These are phyloP conservation scores for Oscheius onirici DNA, from an alignment of 2,888 invertebrate species.

Conservation along the genomic window DNA sequence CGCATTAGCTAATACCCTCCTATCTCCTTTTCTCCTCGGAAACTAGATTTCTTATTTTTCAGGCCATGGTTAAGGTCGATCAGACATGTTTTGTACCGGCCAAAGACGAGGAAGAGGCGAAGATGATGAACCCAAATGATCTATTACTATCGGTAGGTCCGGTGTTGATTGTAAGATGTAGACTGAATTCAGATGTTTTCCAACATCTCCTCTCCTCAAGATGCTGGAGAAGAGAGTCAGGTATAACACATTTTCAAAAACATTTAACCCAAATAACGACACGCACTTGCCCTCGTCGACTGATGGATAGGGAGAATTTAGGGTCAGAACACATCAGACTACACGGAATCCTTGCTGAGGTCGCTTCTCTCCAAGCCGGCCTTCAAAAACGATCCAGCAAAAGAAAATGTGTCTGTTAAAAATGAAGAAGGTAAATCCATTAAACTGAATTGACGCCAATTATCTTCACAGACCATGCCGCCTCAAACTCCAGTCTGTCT, in stretches of 20 bases:
- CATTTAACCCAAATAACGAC: too few species aligned
- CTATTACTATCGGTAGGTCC: neutral
- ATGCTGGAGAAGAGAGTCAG: too few species aligned
- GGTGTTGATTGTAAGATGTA: neutral
- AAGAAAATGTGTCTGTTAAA: too few species aligned
- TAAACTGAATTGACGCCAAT: too few species aligned
- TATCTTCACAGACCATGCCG: too few species aligned
- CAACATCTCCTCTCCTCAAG: neutral
- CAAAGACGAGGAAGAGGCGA: neutral
- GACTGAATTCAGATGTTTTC: neutral
- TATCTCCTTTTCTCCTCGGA: neutral
- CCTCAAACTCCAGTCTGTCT: neutral
- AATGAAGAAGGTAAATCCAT: neutral
- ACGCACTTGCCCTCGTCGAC: too few species aligned
- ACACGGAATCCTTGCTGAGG: neutral
- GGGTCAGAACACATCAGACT: neutral
- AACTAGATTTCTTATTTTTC: neutral
- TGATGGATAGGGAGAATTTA: neutral
- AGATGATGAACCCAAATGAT: constrained; percentile 17
- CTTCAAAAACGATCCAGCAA: too few species aligned
- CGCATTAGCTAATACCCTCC: neutral
- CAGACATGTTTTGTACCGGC: neutral
- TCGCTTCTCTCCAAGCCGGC: neutral
- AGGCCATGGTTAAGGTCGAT: constrained; percentile 1
- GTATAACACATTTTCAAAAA: too few species aligned